Evolutionary conservation across 2,113 vertebrate genomes (phyloP).

Genomic region (Arvicanthis niloticus): DNA sequence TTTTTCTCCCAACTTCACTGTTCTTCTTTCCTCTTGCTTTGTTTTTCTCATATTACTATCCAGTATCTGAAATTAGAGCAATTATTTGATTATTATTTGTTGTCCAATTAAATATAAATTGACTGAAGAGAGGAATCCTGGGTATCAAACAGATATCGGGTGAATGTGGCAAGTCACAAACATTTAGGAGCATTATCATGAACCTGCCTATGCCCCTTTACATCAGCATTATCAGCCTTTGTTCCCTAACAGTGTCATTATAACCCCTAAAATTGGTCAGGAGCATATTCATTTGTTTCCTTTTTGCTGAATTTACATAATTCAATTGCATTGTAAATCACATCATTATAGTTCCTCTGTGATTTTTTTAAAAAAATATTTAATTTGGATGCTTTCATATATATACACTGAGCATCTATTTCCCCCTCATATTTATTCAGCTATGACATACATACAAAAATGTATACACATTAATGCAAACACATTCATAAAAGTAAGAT

Average conservation of each 20-base stretch:
- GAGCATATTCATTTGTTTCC: slow-evolving; percentile 2
- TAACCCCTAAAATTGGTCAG: slow-evolving; percentile 10
- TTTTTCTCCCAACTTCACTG: neutral
- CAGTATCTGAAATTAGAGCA: slow-evolving; percentile 15
- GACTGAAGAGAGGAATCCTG: neutral
- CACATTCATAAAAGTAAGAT: neutral
- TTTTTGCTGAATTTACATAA: slow-evolving; percentile 24
- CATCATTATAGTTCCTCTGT: neutral
- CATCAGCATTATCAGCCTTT: neutral
- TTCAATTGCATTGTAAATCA: neutral
- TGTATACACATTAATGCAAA: neutral
- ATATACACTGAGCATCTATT: neutral
- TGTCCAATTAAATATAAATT: slow-evolving; percentile 8
- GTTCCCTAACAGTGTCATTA: slow-evolving; percentile 8
- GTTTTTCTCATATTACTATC: neutral
- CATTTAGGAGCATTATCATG: neutral
- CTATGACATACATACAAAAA: neutral
- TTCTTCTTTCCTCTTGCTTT: neutral
- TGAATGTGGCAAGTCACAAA: neutral
- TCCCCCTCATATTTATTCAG: neutral
- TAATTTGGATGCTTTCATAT: neutral
- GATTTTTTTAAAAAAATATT: too few species aligned
- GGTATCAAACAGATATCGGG: neutral
- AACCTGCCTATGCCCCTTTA: neutral
- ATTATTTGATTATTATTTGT: slow-evolving; percentile 8